Evolutionary conservation across 2,113 vertebrate genomes (phyloP).

Genomic region (Etheostoma spectabile): DNA sequence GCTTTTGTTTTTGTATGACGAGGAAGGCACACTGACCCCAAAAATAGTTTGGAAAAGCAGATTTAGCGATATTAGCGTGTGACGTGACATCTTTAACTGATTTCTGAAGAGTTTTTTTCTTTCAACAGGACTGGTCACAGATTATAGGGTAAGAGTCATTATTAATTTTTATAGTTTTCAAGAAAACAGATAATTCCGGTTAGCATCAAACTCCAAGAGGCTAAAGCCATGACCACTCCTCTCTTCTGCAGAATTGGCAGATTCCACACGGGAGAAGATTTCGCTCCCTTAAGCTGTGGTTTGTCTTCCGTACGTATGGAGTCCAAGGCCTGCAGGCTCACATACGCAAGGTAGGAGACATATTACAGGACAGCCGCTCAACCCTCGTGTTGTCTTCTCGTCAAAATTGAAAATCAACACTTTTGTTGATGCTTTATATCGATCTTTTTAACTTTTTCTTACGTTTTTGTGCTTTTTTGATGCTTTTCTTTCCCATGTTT

Average conservation of each 20-base stretch:
- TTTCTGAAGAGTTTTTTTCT: conserved; percentile 38
- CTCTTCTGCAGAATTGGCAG: conserved; percentile 92
- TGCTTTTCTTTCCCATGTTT: no score
- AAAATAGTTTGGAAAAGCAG: background rate
- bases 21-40: background rate
- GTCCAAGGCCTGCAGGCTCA: conserved; percentile 90
- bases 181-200: background rate
- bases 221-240: background rate
- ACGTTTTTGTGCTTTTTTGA: no score
- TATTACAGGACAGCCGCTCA: no score
- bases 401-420: no score
- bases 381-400: no score
- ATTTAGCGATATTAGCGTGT: background rate
- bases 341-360: conserved; percentile 89
- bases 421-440: no score
- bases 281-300: conserved; percentile 97
- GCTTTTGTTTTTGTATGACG: background rate
- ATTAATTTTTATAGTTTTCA: background rate
- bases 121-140: conserved; percentile 91
- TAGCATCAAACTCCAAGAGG: background rate
- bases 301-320: conserved; percentile 94
- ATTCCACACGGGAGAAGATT: conserved; percentile 95
- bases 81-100: background rate
- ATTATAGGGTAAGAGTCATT: conserved; percentile 91
- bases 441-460: no score